Base-by-base conservation (phyloP, 2,888 invertebrate species). In the Oscheius sp. region DNA sequence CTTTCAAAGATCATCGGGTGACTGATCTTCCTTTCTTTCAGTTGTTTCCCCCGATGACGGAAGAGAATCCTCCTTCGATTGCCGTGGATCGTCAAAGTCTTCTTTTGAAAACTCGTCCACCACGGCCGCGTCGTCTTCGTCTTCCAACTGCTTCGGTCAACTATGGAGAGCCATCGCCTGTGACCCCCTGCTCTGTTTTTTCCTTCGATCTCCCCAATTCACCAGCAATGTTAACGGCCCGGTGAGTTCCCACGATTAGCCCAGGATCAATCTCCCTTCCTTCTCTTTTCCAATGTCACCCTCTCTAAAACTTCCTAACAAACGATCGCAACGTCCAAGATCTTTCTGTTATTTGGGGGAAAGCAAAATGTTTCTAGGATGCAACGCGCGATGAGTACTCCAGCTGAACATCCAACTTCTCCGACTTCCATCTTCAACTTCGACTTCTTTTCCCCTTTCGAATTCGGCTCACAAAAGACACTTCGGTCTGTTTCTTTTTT, bases 181-280 rank as follows among this genome's bases (percentile, higher is more conserved):
- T 29, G 10, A 69, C 69, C 3, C 69, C 69, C 10, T 63, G 69
- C 55, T 63, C 53, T 39, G 63, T 69, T 34, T 69, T 69, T 45
- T 69, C 69, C 42, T 69, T 69, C 31, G 69, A 69, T 31, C 20
- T 69, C 8, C 69, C 69, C 17, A 69, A 63, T 63, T 69, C 69
- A 2, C 69, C 69, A n/a, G 69, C 67, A 17, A 50, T 57, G 8
- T 33, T 48, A n/a, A 8, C n/a, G n/a, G n/a, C n/a, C n/a, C n/a
- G n/a, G n/a, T n/a, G n/a, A 50, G 20, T 65, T 55, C 37, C 55
- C 55, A 33, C 55, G 15, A 48, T 48, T 20, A 20, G 25, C 12
- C 48, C 12, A 17, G 4, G 25, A 48, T 48, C 25, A 48, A 48
- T 48, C 48, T 48, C 42, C 5, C 42, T 17, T 12, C 12, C 17